Evolutionary conservation across 2,113 vertebrate genomes (phyloP).

Genomic region (Gila orcuttii): DNA sequence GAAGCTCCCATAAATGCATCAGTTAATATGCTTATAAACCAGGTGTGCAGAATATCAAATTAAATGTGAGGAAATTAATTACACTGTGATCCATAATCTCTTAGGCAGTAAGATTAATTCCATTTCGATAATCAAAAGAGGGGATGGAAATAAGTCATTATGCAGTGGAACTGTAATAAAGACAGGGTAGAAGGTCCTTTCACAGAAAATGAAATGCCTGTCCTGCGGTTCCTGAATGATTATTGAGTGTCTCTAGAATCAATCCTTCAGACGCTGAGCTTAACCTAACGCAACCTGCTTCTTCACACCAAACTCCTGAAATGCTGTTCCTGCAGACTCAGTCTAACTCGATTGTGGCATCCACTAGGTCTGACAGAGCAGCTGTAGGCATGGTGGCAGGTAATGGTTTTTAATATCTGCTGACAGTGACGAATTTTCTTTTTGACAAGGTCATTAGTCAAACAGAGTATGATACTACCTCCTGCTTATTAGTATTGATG

Average conservation of each 20-base stretch:
- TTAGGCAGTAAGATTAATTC: constrained; percentile 41
- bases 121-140: constrained; percentile 37
- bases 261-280: constrained; percentile 17
- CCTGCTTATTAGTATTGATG: constrained; percentile 41
- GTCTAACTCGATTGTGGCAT: background rate
- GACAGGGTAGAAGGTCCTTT: background rate
- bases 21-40: constrained; percentile 37
- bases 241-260: constrained; percentile 11
- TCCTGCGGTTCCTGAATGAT: background rate
- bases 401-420: constrained; percentile 34
- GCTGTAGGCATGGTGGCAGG: constrained; percentile 31
- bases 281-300: constrained; percentile 1
- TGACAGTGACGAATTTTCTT: constrained; percentile 48
- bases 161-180: constrained; percentile 21
- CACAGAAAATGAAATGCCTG: constrained; percentile 14
- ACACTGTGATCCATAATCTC: constrained; percentile 31
- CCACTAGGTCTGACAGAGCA: background rate
- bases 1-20: background rate
- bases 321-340: background rate
- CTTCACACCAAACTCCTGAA: constrained; percentile 6
- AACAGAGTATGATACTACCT: constrained; percentile 25
- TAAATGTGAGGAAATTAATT: constrained; percentile 41
- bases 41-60: constrained; percentile 36
- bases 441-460: constrained; percentile 49
- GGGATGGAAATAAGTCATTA: constrained; percentile 24